Base-by-base conservation (phyloP, 1,140 invertebrate genomes). In the Trichomalopsis sarcophagae region DNA sequence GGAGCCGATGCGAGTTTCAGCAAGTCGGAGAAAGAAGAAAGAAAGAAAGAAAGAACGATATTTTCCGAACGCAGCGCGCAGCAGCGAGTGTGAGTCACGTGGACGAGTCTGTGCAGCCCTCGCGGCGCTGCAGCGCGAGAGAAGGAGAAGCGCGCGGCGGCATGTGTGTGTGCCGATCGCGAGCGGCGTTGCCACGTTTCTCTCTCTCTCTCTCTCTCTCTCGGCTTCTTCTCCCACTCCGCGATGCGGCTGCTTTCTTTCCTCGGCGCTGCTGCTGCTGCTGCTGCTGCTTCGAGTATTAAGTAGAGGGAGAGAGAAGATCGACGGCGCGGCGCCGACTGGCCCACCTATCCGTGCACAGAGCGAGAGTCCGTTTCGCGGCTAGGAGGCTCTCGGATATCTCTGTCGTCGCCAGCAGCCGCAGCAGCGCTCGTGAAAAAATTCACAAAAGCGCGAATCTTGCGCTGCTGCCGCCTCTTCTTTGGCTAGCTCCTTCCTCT, bases 1-100 rank as follows among this genome's bases (percentile, higher is more conserved):
- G 17, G 17, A 62, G 55, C 21, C 3, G 21, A 55, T 55, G 17
- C 55, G 17, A 62, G 55, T 62, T 62, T 5, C 55, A 62, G 55
- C 55, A 62, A 62, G 17, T 62, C 55, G 55, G 14, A 17, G 13
- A 55, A 55, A 14, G 50, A 62, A 62, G 17, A 17, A 62, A 62
- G 17, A n/a, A 62, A 62, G 55, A n/a, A 62, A 62, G 55, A 55
- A 17, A 55, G 86, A 85, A 75, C 85, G 87, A 86, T 76, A 84
- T 81, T 88, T 89, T 86, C 74, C 74, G 74, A 83, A 83, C 66
- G 7, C 55, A 81, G 47, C 33, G 50, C 40, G 36, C 69, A 23
- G 47, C 33, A 81, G 47, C 33, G 33, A 62, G 36, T 77, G 36
- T 83, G 74, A 83, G 74, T 86, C 84, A 86, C 84, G 84, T 86